Evolutionary conservation across 2,888 invertebrate species (phyloP), one percentile per base, ranked within the genome.

Genomic region (Smittia sp.): DNA sequence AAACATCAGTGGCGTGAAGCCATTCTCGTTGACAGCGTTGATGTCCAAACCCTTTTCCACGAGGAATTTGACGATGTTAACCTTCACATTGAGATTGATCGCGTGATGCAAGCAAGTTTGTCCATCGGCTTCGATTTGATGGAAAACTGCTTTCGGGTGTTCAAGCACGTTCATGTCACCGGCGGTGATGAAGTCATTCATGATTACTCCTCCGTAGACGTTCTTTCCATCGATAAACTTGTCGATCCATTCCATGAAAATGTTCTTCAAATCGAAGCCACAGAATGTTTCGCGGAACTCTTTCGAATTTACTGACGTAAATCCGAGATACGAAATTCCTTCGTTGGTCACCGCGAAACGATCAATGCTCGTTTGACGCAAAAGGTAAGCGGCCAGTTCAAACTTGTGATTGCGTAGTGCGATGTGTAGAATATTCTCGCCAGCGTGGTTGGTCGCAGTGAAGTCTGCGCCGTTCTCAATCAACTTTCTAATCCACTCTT

Each of bases 381-480:
- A 15, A 1, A 67, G 13, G 15, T 18, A 67, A 4, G 18, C 15
- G 15, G 38, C 67, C n/a, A 67, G 1, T 7, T 15, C 38, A 9
- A 1, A 32, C 11, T 32, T 18, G 11, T 41, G 9, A 11, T n/a
- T 38, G 3, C 41, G 25, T 20, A 67, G 39, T 11, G 67, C 67
- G 25, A 20, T 38, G 25, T 67, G 67, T 39, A 67, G 13, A 15
- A 25, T 3, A 39, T 67, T 67, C n/a, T 67, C 67, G 7, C 67
- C 67, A 9, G 13, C 2, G 13, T 20, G 7, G 38, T 67, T 67
- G 1, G 15, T 13, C 18, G 22, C 39, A n/a, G 38, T 22, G 7
- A 67, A 38, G 13, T 41, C 22, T 6, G 67, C 67, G 13, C 67
- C 67, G 4, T 38, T 11, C 15, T 67, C 22, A 4, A 67, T 41